A percentile compares a stretch with the other conserved stretches of the same genome.
phyloP scores from a whole-genome alignment of 2,113 vertebrate genomes.

The Fregata magnificens region DNA sequence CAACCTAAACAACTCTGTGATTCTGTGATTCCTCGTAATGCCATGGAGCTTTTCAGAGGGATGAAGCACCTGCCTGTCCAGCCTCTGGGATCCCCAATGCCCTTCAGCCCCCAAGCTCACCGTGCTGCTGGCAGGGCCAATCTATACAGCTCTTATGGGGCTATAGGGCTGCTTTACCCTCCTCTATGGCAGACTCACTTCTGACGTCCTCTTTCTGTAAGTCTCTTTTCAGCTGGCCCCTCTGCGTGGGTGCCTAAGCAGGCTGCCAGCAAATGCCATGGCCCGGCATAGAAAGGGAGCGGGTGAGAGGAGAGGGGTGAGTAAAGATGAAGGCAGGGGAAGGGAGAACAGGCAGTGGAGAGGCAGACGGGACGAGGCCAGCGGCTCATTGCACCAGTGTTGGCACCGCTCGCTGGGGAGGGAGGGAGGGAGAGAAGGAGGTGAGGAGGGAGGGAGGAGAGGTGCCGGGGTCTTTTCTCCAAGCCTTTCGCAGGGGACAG shows the following conservation, averaged over 20 bases:
- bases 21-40: neutral
- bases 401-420: accelerated
- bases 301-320: neutral
- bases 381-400: neutral
- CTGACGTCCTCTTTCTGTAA: neutral
- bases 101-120: neutral
- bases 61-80: neutral
- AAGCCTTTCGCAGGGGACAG: neutral
- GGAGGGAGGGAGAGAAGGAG: neutral
- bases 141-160: neutral
- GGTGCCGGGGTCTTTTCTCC: neutral
- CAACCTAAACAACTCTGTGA: too few relatives aligned
- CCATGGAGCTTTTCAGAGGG: neutral
- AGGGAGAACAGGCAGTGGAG: neutral
- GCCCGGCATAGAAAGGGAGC: neutral
- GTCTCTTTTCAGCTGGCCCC: neutral
- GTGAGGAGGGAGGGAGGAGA: neutral
- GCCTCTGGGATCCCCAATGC: neutral
- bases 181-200: neutral
- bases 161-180: neutral
- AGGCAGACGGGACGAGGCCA: neutral
- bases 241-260: neutral
- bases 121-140: neutral
- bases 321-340: neutral
- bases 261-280: neutral